Conservation (phyloP, 2,113 vertebrate genomes). For the Caretta caretta region DNA sequence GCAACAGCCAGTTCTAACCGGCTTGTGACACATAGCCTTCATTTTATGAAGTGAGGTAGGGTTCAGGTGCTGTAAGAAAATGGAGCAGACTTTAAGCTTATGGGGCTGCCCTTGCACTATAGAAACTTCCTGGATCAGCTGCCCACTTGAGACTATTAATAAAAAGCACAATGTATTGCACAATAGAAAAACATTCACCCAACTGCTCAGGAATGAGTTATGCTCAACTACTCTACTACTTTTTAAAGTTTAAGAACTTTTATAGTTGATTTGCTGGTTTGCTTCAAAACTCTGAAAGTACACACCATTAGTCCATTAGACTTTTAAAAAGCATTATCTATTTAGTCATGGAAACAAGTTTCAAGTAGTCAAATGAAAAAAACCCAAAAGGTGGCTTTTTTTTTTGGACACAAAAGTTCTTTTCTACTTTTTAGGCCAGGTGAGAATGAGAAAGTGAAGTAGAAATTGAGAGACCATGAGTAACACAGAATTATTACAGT, state of each 20-base stretch:
- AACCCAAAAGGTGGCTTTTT: neutral
- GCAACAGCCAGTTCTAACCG: slow-evolving; percentile 91
- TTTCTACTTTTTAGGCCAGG: neutral
- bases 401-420: neutral
- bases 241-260: neutral
- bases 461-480: neutral
- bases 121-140: slow-evolving; percentile 76
- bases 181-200: neutral
- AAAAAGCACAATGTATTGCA: neutral
- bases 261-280: neutral
- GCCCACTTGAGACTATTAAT: neutral
- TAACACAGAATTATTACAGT: neutral
- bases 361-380: neutral
- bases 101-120: slow-evolving; percentile 40
- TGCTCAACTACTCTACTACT: neutral
- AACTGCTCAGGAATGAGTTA: neutral
- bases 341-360: neutral
- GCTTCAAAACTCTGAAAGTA: neutral
- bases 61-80: slow-evolving; percentile 90
- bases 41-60: slow-evolving; percentile 89
- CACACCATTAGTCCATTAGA: neutral
- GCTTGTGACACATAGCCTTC: slow-evolving; percentile 90
- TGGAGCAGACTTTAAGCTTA: slow-evolving; percentile 77
- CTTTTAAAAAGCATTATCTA: neutral
- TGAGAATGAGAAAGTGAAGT: neutral